phyloP scores from a whole-genome alignment of 2,888 invertebrate genomes.

The Diabrotica balteata region DNA sequence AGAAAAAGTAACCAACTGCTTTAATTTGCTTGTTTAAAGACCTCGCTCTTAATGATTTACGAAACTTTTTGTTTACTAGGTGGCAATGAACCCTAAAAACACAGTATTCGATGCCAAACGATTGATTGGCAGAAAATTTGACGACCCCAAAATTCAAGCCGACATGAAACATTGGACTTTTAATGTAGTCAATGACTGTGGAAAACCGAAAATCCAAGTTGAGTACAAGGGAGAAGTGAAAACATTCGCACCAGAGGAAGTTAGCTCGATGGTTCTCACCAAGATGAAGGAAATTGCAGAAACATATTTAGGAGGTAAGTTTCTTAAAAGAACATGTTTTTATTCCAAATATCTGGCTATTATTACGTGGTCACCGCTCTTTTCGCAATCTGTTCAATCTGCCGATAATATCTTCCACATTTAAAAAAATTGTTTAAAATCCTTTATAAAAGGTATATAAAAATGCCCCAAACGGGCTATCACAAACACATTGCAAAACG shows the following conservation, averaged over 20 bases:
- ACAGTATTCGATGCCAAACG: slow-evolving; percentile 86
- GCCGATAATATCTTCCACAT: too few relatives aligned
- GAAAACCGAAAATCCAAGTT: slow-evolving; percentile 77
- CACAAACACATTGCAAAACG: too few relatives aligned
- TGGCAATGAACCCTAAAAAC: slow-evolving; percentile 81
- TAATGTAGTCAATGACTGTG: slow-evolving; percentile 69
- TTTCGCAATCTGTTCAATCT: too few relatives aligned
- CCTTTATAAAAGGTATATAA: too few relatives aligned
- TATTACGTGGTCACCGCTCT: too few relatives aligned
- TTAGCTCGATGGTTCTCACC: slow-evolving; percentile 83
- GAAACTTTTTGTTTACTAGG: slow-evolving; percentile 57
- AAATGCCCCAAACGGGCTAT: too few relatives aligned
- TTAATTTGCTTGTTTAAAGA: too few relatives aligned
- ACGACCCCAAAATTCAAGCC: slow-evolving; percentile 78
- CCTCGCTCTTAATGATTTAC: too few relatives aligned
- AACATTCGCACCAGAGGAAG: slow-evolving; percentile 81
- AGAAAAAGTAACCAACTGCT: too few relatives aligned
- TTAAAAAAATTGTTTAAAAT: too few relatives aligned
- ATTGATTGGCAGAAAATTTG: slow-evolving; percentile 81
- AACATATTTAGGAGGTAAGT: slow-evolving; percentile 69
- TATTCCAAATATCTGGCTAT: too few relatives aligned
- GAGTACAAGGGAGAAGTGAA: slow-evolving; percentile 78
- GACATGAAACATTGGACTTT: slow-evolving; percentile 91
- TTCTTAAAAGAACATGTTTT: neutral
- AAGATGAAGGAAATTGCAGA: slow-evolving; percentile 87